Evolutionary conservation across 2,888 invertebrate species (phyloP), one percentile per base, ranked within the genome.

Genomic region (Athripsodes cinereus): DNA sequence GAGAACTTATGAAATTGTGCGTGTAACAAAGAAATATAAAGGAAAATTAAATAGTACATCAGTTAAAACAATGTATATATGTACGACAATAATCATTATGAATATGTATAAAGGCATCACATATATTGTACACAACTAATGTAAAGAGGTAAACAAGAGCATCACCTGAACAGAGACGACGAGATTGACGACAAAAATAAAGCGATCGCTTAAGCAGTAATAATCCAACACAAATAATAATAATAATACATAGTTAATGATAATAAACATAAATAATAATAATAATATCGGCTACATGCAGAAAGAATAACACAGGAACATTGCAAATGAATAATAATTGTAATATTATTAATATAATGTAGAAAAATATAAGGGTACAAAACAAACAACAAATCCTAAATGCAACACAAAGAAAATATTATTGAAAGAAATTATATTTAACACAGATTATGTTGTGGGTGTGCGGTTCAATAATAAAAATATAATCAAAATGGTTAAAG

Each of bases 231-330:
- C 40, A 40, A 40, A 40, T 26, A 26, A 26, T 26, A 26, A 26
- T 26, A 26, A 26, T 26, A 26, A 26, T n/a, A n/a, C n/a, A n/a
- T n/a, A 31, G 31, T 31, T 31, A 31, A 31, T 31, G 11, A 31
- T 40, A n/a, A 16, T 40, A 40, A 40, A 40, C 40, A 40, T 16
- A 40, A 40, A 40, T 40, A 40, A 40, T 40, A 55, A 55, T 40
- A 55, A 22, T n/a, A n/a, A 55, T 35, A 55, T 47, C 13, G 57
- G 57, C 52, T 52, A 57, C 57, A 57, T 57, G 57, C 57, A 57
- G 31, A 44, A 56, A 56, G 19, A 44, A 44, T 34, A 55, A 55
- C 48, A 48, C 20, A 49, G 13, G 19, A 31, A 55, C 26, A 55
- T 44, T 47, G 53, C 53, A 53, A 53, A 40, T 48, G 13, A 54